Evolutionary conservation across 53 echinoderm and acorn worm species (phyloP).

Genomic region (Luidia sarsii): DNA sequence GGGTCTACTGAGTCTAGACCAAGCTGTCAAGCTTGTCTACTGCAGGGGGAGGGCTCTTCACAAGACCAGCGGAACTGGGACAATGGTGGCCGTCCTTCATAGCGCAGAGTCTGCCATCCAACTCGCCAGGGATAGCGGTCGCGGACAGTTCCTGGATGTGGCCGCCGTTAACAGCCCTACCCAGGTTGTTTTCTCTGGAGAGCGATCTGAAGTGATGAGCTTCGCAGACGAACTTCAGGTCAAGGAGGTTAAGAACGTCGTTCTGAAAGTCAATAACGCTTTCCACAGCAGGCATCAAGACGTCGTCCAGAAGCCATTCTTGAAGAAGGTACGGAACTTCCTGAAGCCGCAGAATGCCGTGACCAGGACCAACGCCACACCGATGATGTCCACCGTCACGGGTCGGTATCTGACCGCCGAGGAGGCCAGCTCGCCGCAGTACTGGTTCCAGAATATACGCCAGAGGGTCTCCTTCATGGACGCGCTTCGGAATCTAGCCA

Average conservation of each 20-base stretch:
- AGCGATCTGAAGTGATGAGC: slow-evolving; percentile 11
- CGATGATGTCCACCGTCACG: slow-evolving; percentile 74
- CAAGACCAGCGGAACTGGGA: slow-evolving; percentile 72
- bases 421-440: slow-evolving; percentile 53
- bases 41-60: slow-evolving; percentile 46
- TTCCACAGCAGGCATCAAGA: slow-evolving; percentile 73
- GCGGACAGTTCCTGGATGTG: slow-evolving; percentile 42
- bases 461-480: slow-evolving; percentile 57
- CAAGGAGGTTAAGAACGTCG: slow-evolving; percentile 38
- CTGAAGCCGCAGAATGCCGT: background rate
- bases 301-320: slow-evolving; percentile 30
- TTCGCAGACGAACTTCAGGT: slow-evolving; percentile 36
- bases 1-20: slow-evolving; percentile 46
- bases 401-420: slow-evolving; percentile 40
- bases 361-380: background rate
- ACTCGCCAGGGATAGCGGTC: background rate
- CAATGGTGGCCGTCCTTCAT: slow-evolving; percentile 66
- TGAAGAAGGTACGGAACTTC: slow-evolving; percentile 52
- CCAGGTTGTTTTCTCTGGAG: slow-evolving; percentile 66
- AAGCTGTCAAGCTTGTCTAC: slow-evolving; percentile 55
- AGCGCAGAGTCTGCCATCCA: slow-evolving; percentile 31
- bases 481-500: slow-evolving; percentile 23
- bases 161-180: slow-evolving; percentile 65
- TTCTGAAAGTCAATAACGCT: slow-evolving; percentile 66
- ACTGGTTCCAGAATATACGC: slow-evolving; percentile 64